Evolutionary conservation across 1,140 invertebrate genomes (phyloP), one percentile per base, ranked within the genome.

Genomic region (Phymastichus coffea): DNA sequence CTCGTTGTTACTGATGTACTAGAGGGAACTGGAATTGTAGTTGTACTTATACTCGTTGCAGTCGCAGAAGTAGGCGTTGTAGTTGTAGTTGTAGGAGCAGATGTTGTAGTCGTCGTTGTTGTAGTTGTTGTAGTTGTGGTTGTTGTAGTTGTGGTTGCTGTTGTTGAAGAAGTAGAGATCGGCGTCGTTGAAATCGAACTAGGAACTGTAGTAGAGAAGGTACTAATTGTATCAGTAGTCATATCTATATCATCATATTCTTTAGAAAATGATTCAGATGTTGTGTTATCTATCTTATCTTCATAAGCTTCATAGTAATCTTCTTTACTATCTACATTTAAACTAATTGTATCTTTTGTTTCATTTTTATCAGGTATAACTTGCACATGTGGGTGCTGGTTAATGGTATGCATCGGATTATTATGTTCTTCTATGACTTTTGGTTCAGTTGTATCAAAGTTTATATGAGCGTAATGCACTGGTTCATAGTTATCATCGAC

Each of bases 401-500:
- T n/a, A n/a, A n/a, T n/a, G n/a, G n/a, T n/a, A n/a, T n/a, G n/a
- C n/a, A n/a, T n/a, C n/a, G n/a, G 12, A 33, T 55, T 53, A 19
- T 37, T 22, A 15, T 22, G 35, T 12, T 38, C 35, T 3, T 40
- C 40, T 20, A 1, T 28, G 3, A 26, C 8, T 30, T 53, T 40
- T 28, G 30, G 14, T 23, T 64, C 44, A 15, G 61, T 56, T 2
- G 6, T 33, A 33, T 6, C 28, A 7, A 49, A 28, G 3, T 4
- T 60, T 23, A 63, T 64, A 22, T 68, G 63, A 12, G 63, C 58
- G 62, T 80, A 80, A 66, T 70, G 70, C 15, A 74, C 55, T 1
- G 81, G 73, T 66, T 84, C 83, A 56, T 82, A 84, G 74, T 83
- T 84, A 62, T 84, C 83, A 60, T 84, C 79, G 2, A 83, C 73